Evolutionary conservation across 2,797 vertebrate species (phyloP).

Genomic region (Crossoptilon crossoptilon): DNA sequence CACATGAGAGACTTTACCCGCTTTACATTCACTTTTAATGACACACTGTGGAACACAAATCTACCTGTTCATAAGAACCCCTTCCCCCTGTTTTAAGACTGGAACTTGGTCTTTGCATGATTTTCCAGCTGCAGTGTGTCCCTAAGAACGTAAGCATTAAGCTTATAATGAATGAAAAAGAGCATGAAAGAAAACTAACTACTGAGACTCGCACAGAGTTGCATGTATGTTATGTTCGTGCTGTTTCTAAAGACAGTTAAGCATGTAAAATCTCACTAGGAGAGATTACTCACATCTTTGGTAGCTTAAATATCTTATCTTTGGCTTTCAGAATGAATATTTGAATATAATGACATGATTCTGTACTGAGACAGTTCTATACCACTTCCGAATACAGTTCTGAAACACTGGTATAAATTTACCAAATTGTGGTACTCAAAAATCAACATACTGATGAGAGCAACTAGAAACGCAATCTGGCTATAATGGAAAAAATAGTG

Average conservation of each 20-base stretch:
- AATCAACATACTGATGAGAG: not conserved
- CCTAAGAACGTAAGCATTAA: not conserved
- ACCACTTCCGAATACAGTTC: not conserved
- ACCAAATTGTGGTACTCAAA: not conserved
- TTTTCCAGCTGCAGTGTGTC: not conserved
- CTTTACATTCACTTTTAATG: not conserved
- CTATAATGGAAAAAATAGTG: not conserved
- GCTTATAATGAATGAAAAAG: not conserved
- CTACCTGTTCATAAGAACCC: not conserved
- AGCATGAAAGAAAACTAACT: not conserved
- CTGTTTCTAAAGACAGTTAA: not conserved
- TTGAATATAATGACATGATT: not conserved
- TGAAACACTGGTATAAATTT: not conserved
- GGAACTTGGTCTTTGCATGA: not conserved
- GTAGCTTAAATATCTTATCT: not conserved
- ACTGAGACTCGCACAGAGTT: not conserved
- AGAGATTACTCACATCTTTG: not conserved
- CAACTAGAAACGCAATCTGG: not conserved
- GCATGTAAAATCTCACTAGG: not conserved
- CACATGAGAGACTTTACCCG: not conserved
- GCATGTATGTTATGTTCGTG: not conserved
- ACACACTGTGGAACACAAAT: not conserved
- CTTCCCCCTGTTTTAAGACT: not conserved
- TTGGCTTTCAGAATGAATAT: not conserved
- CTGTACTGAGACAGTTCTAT: not conserved